phyloP scores from a whole-genome alignment of 2,888 invertebrate species.

The Sericinus montela region DNA sequence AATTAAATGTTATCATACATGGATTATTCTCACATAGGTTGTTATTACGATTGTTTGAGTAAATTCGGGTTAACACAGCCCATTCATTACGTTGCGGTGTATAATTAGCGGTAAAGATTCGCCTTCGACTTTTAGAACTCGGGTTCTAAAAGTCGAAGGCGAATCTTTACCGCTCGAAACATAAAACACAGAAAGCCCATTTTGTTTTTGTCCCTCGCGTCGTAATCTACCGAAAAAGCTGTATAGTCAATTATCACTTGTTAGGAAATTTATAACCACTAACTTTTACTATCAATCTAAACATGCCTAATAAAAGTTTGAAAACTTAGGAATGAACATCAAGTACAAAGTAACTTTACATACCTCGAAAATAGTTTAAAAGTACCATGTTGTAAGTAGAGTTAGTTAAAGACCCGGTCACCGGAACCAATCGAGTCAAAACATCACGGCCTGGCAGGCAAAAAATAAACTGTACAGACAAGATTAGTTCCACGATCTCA shows the following conservation, averaged over 20 bases:
- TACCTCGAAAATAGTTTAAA: too few species aligned
- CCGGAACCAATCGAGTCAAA: slow-evolving; percentile 11
- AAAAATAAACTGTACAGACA: slow-evolving; percentile 5
- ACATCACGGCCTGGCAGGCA: slow-evolving; percentile 10
- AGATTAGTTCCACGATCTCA: slow-evolving; percentile 15
- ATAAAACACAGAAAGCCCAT: slow-evolving; percentile 28
- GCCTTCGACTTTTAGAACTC: slow-evolving; percentile 22
- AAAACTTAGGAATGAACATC: too few species aligned
- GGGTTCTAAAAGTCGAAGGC: not conserved
- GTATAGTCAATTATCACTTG: not conserved
- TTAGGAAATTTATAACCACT: not conserved
- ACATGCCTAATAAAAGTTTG: too few species aligned
- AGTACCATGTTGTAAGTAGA: not conserved
- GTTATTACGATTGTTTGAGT: slow-evolving; percentile 31
- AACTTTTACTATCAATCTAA: too few species aligned
- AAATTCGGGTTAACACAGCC: slow-evolving; percentile 46
- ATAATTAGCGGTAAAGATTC: slow-evolving; percentile 46
- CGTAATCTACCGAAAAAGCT: slow-evolving; percentile 55
- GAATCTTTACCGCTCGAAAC: slow-evolving; percentile 25
- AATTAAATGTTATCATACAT: too few species aligned
- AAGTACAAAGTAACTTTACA: too few species aligned
- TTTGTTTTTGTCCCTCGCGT: slow-evolving; percentile 50
- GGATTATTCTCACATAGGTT: slow-evolving; percentile 6
- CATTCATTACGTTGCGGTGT: slow-evolving; percentile 43
- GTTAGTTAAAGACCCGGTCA: not conserved